phyloP scores from a whole-genome alignment of 2,113 vertebrate genomes.

The Campylomormyrus tamandua region DNA sequence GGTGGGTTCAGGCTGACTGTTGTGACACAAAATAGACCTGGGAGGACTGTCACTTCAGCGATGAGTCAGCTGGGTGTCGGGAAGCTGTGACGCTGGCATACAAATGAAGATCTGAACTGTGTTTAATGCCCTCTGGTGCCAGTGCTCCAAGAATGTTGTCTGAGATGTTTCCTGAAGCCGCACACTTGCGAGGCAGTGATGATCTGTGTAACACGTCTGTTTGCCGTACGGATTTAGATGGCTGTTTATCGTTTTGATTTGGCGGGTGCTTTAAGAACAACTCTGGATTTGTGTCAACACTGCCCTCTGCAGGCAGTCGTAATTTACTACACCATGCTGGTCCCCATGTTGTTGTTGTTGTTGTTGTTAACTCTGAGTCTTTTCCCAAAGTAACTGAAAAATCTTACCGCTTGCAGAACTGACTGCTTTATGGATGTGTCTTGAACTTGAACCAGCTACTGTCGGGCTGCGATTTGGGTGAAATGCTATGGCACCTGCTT shows the following conservation, averaged over 20 bases:
- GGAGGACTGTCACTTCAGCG: conserved; percentile 27
- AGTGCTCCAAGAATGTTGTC: conserved; percentile 5
- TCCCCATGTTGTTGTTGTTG: background rate
- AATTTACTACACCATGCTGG: background rate
- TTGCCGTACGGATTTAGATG: conserved; percentile 24
- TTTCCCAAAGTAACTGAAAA: background rate
- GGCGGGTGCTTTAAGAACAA: background rate
- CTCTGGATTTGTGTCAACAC: conserved; percentile 57
- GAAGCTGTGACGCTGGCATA: conserved; percentile 31
- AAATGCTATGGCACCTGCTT: background rate
- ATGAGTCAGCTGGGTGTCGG: conserved; percentile 35
- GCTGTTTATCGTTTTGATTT: conserved; percentile 32
- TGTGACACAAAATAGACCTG: conserved; percentile 15
- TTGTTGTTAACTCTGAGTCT: background rate
- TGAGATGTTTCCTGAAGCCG: conserved; percentile 13
- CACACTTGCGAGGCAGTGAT: conserved; percentile 31
- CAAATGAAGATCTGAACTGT: conserved; percentile 26
- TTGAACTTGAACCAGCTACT: background rate
- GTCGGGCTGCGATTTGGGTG: background rate
- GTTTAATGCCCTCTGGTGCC: conserved; percentile 24
- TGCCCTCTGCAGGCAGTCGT: conserved; percentile 61
- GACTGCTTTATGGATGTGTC: background rate
- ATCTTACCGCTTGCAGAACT: background rate
- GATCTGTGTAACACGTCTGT: conserved; percentile 18
- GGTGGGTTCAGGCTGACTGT: background rate